Conservation (phyloP, 2,888 invertebrate species). For the Leptopterna dolabrata region DNA sequence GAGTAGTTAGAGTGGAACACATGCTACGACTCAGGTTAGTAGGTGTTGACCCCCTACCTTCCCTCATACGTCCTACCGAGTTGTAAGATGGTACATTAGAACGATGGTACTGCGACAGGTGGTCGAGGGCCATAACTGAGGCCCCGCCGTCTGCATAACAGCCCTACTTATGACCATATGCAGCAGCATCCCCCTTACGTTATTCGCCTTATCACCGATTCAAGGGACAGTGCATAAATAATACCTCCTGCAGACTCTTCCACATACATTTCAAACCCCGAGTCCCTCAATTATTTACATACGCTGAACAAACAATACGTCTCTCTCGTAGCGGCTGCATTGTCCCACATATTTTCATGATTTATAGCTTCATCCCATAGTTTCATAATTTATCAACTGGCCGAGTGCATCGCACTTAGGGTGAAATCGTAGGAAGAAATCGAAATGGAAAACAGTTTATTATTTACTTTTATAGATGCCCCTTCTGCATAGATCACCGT, state of each 20-base stretch:
- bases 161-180: constrained; percentile 33
- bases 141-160: constrained; percentile 24
- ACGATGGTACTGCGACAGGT: not conserved
- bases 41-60: constrained; percentile 1
- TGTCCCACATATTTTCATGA: no score
- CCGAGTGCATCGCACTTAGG: no score
- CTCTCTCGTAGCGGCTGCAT: no score
- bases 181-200: not conserved
- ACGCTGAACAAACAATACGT: not conserved
- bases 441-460: no score
- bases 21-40: not conserved
- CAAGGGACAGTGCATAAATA: not conserved
- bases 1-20: not conserved
- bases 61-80: not conserved
- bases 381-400: no score
- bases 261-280: not conserved
- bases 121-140: not conserved
- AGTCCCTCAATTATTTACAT: not conserved
- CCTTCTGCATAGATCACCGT: no score
- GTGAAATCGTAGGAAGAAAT: no score
- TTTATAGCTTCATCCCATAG: no score
- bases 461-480: no score
- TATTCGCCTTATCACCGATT: constrained; percentile 13
- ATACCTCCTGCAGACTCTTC: not conserved
- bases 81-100: not conserved